These are phyloP conservation scores for Drosophila limbata DNA, from an alignment of 2,888 invertebrate species.

Conservation along the genomic window DNA sequence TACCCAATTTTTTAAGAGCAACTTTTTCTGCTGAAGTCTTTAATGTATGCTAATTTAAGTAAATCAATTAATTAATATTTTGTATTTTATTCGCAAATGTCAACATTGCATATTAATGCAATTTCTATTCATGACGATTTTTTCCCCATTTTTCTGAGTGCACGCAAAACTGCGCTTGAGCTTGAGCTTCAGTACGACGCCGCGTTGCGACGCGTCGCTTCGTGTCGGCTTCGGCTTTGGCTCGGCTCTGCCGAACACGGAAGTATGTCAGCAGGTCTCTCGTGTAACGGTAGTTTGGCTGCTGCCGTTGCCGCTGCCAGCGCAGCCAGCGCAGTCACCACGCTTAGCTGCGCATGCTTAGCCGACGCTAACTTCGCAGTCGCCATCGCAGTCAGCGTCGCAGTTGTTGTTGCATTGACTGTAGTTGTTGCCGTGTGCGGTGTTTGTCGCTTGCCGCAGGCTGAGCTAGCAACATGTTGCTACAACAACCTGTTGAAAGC, in stretches of 20 bases:
- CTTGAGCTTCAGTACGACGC: constrained; percentile 39
- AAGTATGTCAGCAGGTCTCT: constrained; percentile 86
- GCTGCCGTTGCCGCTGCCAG: constrained; percentile 48
- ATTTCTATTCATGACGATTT: constrained; percentile 28
- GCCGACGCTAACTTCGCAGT: constrained; percentile 57
- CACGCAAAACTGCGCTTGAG: constrained; percentile 49
- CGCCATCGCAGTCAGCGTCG: constrained; percentile 27
- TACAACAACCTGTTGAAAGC: constrained; percentile 85
- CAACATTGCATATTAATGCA: constrained; percentile 17
- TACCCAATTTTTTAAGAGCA: too few species aligned
- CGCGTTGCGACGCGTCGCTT: constrained; percentile 42
- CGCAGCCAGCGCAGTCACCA: constrained; percentile 42
- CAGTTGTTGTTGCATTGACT: constrained; percentile 19
- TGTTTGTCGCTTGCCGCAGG: constrained; percentile 60
- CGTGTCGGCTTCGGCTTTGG: constrained; percentile 36
- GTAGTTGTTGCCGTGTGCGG: constrained; percentile 26
- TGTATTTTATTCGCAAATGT: neutral
- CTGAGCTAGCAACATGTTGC: constrained; percentile 65
- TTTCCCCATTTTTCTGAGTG: constrained; percentile 27
- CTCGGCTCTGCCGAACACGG: constrained; percentile 82
- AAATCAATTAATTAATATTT: neutral
- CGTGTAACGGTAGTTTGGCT: constrained; percentile 84
- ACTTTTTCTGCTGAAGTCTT: neutral
- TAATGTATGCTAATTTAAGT: neutral
- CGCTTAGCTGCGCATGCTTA: constrained; percentile 78